Evolutionary conservation across 2,888 invertebrate species (phyloP).

Genomic region (Baccha elongata): DNA sequence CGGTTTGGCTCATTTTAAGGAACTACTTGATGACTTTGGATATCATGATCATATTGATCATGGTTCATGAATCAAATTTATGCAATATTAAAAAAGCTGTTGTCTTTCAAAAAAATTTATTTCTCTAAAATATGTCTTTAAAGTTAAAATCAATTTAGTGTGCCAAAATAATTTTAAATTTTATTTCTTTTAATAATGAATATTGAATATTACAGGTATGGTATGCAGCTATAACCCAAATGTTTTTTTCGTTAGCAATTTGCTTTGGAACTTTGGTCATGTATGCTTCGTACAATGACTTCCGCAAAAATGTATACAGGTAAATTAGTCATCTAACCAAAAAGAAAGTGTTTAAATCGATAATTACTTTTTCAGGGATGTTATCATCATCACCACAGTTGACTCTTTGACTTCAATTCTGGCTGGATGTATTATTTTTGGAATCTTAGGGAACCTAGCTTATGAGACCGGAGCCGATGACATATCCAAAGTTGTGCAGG

Average conservation of each 20-base stretch:
- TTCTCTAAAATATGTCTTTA: too few species aligned
- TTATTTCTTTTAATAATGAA: too few species aligned
- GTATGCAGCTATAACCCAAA: slow-evolving; percentile 86
- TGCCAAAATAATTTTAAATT: too few species aligned
- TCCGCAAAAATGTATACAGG: slow-evolving; percentile 85
- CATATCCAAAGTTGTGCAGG: slow-evolving; percentile 86
- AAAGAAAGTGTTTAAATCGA: not conserved
- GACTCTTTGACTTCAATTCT: slow-evolving; percentile 92
- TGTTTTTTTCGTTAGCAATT: slow-evolving; percentile 86
- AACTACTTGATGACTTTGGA: too few species aligned
- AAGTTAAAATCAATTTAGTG: too few species aligned
- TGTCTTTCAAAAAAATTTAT: too few species aligned
- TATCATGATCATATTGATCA: too few species aligned
- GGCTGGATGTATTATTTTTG: slow-evolving; percentile 92
- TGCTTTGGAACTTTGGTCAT: slow-evolving; percentile 86
- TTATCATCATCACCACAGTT: slow-evolving; percentile 90
- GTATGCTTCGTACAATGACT: slow-evolving; percentile 86
- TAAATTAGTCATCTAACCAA: slow-evolving; percentile 66
- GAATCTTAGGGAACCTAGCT: slow-evolving; percentile 91
- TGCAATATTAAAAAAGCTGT: too few species aligned
- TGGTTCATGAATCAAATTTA: too few species aligned
- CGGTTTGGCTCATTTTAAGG: too few species aligned
- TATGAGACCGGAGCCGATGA: slow-evolving; percentile 85
- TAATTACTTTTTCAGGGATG: slow-evolving; percentile 84
- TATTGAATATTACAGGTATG: slow-evolving; percentile 85